A percentile compares a stretch with the other conserved stretches of the same genome.
Conservation (phyloP, 2,797 vertebrate genomes). For the Sebastes oblongus region DNA sequence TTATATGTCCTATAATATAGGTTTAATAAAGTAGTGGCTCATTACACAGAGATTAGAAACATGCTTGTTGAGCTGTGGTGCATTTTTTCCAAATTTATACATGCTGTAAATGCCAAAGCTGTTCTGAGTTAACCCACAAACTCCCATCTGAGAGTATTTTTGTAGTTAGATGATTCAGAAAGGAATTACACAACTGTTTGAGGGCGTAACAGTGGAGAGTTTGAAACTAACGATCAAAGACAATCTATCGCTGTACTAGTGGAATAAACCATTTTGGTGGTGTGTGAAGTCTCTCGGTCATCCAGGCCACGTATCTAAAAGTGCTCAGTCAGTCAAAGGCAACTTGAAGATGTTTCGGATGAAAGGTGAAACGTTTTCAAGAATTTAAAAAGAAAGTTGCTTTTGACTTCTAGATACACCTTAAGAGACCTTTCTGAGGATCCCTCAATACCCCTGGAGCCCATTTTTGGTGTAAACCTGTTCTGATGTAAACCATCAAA, state of each 20-base stretch:
- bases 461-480: constrained; percentile 46
- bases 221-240: constrained; percentile 19
- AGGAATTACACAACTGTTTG: constrained; percentile 38
- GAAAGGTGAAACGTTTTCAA: background rate
- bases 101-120: constrained; percentile 11
- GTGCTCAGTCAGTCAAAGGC: background rate
- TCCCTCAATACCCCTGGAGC: constrained; percentile 8
- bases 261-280: background rate
- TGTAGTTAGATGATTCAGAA: constrained; percentile 38
- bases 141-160: constrained; percentile 17
- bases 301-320: background rate
- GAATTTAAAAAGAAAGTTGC: background rate
- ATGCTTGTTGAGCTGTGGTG: background rate
- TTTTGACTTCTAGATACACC: background rate
- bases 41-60: background rate
- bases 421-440: background rate
- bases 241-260: background rate
- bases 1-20: background rate
- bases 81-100: background rate
- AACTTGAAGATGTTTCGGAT: background rate
- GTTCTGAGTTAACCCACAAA: constrained; percentile 20
- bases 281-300: background rate
- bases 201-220: constrained; percentile 12
- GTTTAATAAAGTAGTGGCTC: background rate
- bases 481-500: constrained; percentile 54